These are phyloP conservation scores for Clarias fuscus DNA, from an alignment of 2,797 vertebrate genomes.

Conservation along the genomic window DNA sequence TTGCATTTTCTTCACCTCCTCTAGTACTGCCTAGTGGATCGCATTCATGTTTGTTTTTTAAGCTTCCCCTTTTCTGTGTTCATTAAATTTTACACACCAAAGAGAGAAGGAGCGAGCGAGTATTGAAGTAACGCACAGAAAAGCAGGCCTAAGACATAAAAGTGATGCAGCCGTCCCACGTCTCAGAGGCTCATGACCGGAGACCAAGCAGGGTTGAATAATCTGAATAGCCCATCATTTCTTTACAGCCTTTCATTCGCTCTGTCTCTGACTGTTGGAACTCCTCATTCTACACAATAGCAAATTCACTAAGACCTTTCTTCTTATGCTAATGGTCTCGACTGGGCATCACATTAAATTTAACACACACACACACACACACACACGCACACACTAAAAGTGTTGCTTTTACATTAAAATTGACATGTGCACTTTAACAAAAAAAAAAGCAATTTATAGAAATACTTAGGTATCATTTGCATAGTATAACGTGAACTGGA, in stretches of 20 bases:
- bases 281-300: conserved; percentile 94
- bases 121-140: conserved; percentile 71
- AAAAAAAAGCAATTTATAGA: conserved; percentile 1
- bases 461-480: not conserved
- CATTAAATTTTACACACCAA: conserved; percentile 83
- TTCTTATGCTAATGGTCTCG: conserved; percentile 94
- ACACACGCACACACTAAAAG: conserved; percentile 31
- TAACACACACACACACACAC: conserved; percentile 80
- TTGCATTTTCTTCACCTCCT: conserved; percentile 58
- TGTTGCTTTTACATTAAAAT: conserved; percentile 19
- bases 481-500: not conserved
- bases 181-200: conserved; percentile 81
- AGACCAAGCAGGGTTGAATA: conserved; percentile 80
- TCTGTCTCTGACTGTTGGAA: conserved; percentile 87
- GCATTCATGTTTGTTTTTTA: conserved; percentile 75
- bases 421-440: not conserved
- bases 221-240: conserved; percentile 92
- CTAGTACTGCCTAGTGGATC: conserved; percentile 69
- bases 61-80: conserved; percentile 78
- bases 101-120: conserved; percentile 45
- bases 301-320: conserved; percentile 94
- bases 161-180: conserved; percentile 87
- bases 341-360: conserved; percentile 80
- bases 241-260: conserved; percentile 84
- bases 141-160: conserved; percentile 82